A percentile compares a stretch with the other conserved stretches of the same genome.
Conservation (phyloP, 2,797 vertebrate species). For the Cryptoblepharus egeriae region DNA sequence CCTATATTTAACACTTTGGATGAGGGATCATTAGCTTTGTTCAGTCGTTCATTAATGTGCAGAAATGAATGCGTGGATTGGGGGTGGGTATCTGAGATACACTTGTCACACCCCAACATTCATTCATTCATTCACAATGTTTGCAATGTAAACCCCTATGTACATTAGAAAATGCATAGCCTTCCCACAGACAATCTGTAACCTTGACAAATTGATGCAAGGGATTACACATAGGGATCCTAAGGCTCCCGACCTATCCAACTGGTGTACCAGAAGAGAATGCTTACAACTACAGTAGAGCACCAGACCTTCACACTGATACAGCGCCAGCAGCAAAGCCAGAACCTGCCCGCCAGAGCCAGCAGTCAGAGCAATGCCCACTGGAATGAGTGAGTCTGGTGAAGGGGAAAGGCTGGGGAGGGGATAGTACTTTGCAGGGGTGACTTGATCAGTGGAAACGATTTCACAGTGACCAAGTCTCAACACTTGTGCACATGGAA, state of each 20-base stretch:
- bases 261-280: too few relatives aligned
- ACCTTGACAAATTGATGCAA: neutral
- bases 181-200: neutral
- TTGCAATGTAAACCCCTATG: neutral
- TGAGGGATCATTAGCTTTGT: slow-evolving; percentile 1
- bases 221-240: neutral
- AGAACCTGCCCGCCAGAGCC: too few relatives aligned
- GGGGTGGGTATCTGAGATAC: too few relatives aligned
- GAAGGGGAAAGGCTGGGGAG: too few relatives aligned
- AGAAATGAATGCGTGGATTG: neutral
- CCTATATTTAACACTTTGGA: slow-evolving; percentile 29
- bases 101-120: neutral
- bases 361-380: too few relatives aligned
- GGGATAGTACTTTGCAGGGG: too few relatives aligned
- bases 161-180: neutral
- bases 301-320: too few relatives aligned
- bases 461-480: neutral
- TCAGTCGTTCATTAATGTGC: neutral
- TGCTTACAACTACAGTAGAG: too few relatives aligned
- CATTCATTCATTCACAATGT: neutral
- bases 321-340: too few relatives aligned
- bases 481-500: neutral
- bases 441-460: neutral
- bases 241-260: too few relatives aligned
- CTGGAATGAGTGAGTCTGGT: too few relatives aligned